Evolutionary conservation across 2,888 invertebrate genomes (phyloP).

Genomic region (Torymus auratus): DNA sequence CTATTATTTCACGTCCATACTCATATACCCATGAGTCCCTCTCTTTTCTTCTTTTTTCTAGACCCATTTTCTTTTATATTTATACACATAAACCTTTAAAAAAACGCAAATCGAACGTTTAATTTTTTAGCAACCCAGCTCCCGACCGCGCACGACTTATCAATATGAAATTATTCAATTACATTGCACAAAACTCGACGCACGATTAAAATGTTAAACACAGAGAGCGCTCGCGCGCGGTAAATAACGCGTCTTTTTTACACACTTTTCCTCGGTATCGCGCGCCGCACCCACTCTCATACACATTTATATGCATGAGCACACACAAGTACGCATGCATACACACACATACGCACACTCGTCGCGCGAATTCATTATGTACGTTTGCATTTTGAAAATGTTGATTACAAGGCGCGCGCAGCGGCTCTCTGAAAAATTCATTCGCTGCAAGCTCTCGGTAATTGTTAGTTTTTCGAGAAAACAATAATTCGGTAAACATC

Average conservation of each 20-base stretch:
- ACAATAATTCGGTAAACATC: slow-evolving; percentile 12
- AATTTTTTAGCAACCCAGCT: too few relatives aligned
- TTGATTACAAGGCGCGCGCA: neutral
- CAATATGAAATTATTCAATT: slow-evolving; percentile 35
- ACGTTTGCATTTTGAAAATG: slow-evolving; percentile 20
- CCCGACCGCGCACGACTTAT: neutral
- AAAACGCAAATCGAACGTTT: too few relatives aligned
- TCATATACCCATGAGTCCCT: too few relatives aligned
- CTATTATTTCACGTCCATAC: too few relatives aligned
- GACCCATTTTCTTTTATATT: too few relatives aligned
- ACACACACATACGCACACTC: neutral
- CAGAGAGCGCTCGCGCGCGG: neutral
- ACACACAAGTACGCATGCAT: neutral
- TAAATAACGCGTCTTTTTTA: slow-evolving; percentile 30
- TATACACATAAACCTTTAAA: too few relatives aligned
- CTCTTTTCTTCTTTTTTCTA: too few relatives aligned
- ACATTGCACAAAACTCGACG: slow-evolving; percentile 13
- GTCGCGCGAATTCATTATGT: slow-evolving; percentile 11
- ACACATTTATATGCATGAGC: slow-evolving; percentile 15
- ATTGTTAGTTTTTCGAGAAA: slow-evolving; percentile 10
- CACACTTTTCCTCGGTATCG: slow-evolving; percentile 18
- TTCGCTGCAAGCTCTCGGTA: neutral
- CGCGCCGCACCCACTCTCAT: slow-evolving; percentile 5
- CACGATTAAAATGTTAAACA: slow-evolving; percentile 34
- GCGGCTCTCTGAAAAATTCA: slow-evolving; percentile 19